Conservation (phyloP, 2,888 invertebrate species). For the Tenthredo livida region DNA sequence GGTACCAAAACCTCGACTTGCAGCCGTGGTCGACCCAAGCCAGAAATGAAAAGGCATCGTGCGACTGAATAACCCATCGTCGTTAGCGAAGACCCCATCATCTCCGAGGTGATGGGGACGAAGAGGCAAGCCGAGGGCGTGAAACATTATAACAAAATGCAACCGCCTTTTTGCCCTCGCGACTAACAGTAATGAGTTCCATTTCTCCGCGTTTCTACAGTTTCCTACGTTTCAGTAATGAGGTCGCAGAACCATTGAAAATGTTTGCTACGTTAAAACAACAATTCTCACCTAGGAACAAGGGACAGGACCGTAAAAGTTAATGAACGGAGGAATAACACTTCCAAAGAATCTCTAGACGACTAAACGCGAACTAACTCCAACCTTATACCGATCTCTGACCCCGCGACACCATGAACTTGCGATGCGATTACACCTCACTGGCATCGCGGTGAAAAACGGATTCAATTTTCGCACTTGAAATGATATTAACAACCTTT, state of each 20-base stretch:
- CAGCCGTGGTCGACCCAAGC: not conserved
- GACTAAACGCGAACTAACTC: not conserved
- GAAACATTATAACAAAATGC: slow-evolving; percentile 59
- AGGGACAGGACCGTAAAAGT: slow-evolving; percentile 63
- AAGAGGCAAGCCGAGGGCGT: slow-evolving; percentile 40
- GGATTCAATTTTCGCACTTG: slow-evolving; percentile 64
- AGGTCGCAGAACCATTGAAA: slow-evolving; percentile 73
- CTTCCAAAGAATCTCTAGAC: slow-evolving; percentile 62
- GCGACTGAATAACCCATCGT: slow-evolving; percentile 72
- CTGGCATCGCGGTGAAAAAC: not conserved
- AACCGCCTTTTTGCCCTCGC: slow-evolving; percentile 48
- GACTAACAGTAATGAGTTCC: slow-evolving; percentile 73
- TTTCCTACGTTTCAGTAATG: slow-evolving; percentile 66
- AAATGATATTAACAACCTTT: slow-evolving; percentile 64
- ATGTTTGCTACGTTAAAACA: slow-evolving; percentile 58
- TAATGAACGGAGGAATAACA: slow-evolving; percentile 67
- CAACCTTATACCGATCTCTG: not conserved
- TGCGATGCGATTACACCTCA: not conserved
- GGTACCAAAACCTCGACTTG: not conserved
- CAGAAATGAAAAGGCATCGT: slow-evolving; percentile 57
- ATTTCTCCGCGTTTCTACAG: slow-evolving; percentile 64
- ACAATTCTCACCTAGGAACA: slow-evolving; percentile 57
- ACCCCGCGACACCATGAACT: slow-evolving; percentile 2
- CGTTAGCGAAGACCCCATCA: slow-evolving; percentile 66
- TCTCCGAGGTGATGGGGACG: not conserved